Base-by-base conservation (phyloP, 1,140 invertebrate genomes). In the Ostrea denselamellosa region DNA sequence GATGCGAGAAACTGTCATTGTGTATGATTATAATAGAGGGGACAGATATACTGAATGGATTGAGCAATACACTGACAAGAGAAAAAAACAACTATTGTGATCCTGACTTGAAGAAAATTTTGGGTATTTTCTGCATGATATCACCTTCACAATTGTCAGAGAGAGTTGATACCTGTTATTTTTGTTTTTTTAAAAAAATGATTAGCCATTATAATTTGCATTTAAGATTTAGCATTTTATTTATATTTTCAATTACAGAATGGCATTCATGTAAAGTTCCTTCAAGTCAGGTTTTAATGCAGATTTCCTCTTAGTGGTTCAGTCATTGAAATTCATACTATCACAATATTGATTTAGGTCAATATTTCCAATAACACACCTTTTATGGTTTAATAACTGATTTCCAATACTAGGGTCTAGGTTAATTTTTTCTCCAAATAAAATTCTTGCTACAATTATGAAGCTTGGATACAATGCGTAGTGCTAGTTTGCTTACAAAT, bases 351-450 rank as follows among this genome's bases (percentile, higher is more conserved):
- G 68, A 77, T 34, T 34, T 77, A 25, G 28, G 22, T 25, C 68
- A 77, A 34, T 77, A 10, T 77, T 77, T 77, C 9, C 68, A 77
- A 77, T 77, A 77, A 77, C 68, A 77, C 68, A 77, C 28, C 68
- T 77, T 77, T 77, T 77, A 77, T 34, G 28, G 25, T 77, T 17
- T 77, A 28, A 77, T 34, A 12, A 28, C 25, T 12, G 12, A 3
- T 14, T 25, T 12, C 12, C 22, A 77, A 77, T 77, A 25, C 28
- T 28, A 28, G 25, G 28, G 28, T 34, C 28, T 34, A 10, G 17
- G 56, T 28, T 77, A 77, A 77, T 34, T 77, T 77, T 77, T 77
- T 77, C 22, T 77, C 12, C 68, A 77, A 77, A 77, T 77, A 77
- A 28, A 25, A 28, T 77, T 77, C 4, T 22, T 77, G 12, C 22